These are phyloP conservation scores for Nomada hirtipes DNA, from an alignment of 2,888 invertebrate species.

Conservation along the genomic window DNA sequence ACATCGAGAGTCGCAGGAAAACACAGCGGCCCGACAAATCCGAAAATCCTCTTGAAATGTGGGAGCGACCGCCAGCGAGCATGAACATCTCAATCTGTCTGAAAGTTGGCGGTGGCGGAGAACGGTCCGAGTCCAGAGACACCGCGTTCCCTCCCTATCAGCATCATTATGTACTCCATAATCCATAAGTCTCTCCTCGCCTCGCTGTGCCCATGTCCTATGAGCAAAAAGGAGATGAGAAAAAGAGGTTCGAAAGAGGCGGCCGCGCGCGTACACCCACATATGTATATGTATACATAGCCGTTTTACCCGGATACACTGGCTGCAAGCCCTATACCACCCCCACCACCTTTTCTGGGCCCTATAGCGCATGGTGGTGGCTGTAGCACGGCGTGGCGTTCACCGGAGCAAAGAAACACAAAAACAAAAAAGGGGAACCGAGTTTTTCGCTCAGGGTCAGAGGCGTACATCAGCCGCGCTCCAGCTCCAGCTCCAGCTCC, in stretches of 20 bases:
- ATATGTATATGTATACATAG: slow-evolving; percentile 57
- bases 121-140: slow-evolving; percentile 29
- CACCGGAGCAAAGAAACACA: slow-evolving; percentile 56
- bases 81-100: no score
- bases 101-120: no score
- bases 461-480: slow-evolving; percentile 80
- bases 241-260: slow-evolving; percentile 46
- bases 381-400: slow-evolving; percentile 54
- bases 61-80: no score
- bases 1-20: no score
- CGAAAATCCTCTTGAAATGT: background rate
- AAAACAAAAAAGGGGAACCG: slow-evolving; percentile 61
- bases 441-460: slow-evolving; percentile 82
- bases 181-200: slow-evolving; percentile 76
- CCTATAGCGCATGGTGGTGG: slow-evolving; percentile 47
- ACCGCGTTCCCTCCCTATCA: slow-evolving; percentile 51
- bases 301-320: slow-evolving; percentile 80
- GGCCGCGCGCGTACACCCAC: slow-evolving; percentile 12
- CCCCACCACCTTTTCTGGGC: slow-evolving; percentile 67
- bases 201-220: slow-evolving; percentile 20
- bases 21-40: background rate
- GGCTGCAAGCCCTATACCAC: slow-evolving; percentile 73
- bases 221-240: slow-evolving; percentile 55
- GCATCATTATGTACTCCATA: slow-evolving; percentile 80
- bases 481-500: background rate